phyloP scores from a whole-genome alignment of 2,113 vertebrate species.

The Microcebus jonahi region DNA sequence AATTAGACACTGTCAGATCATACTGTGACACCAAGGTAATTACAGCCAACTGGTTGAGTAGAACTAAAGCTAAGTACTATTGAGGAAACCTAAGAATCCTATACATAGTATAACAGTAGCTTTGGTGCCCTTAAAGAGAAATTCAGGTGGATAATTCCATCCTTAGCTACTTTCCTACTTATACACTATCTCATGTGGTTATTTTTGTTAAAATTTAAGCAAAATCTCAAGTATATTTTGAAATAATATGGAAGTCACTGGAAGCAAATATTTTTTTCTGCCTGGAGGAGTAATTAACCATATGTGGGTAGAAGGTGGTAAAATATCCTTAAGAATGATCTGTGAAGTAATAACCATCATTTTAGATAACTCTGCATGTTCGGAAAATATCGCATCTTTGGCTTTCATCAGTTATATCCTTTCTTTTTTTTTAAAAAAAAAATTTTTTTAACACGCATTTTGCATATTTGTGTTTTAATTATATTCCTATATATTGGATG shows the following conservation, averaged over 20 bases:
- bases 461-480: background rate
- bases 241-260: background rate
- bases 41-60: background rate
- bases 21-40: background rate
- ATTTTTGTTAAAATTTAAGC: background rate
- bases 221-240: constrained; percentile 7
- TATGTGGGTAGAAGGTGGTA: background rate
- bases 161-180: background rate
- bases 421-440: background rate
- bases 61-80: background rate
- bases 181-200: background rate
- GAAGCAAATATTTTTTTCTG: background rate
- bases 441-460: background rate
- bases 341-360: background rate
- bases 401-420: background rate
- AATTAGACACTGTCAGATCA: background rate
- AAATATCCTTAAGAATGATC: background rate
- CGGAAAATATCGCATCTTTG: background rate
- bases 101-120: background rate
- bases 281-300: background rate
- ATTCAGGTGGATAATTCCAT: background rate
- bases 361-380: background rate
- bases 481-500: background rate
- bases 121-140: background rate
- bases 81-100: background rate